Evolutionary conservation across 2,113 vertebrate species (phyloP), one percentile per base, ranked within the genome.

Genomic region (Chelonoidis abingdonii): DNA sequence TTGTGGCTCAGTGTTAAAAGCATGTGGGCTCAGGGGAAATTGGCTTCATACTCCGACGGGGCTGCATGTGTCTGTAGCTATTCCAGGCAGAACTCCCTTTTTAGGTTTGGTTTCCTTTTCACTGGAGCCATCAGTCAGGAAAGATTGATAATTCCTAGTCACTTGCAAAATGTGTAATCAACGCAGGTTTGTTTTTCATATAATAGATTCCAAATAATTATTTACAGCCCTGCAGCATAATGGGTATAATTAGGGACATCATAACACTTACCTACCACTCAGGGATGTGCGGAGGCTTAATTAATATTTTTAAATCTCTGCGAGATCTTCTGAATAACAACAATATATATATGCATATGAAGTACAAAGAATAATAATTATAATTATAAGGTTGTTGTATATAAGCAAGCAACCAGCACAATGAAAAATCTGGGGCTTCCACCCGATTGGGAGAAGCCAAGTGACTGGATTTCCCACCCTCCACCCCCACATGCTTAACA

Each of bases 251-350:
- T 97, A 97, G 69, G 91, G 83, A 7, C 27, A 2, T 57, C 92
- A 87, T 95, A 84, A 86, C 76, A 87, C 90, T 87, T 96, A 76
- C 90, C 10, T 10, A 80, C 88, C 83, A 83, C 86, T 84, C 87
- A 2, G 3, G 84, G 82, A 59, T 94, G 76, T 87, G 89, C 80
- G 62, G 56, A 82, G 72, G 76, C 91, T 92, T 95, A 94, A 97
- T 96, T 97, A 97, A 89, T 93, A 80, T 94, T 93, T 97, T 89
- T 91, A 91, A 87, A 93, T 95, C 41, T 80, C 81, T 95, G 78
- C 69, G 31, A 80, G 84, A 82, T 94, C 54, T 4, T 11, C 80
- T 11, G 4, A 83, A 83, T 89, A 52, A 84, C 83, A 59, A 19
- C 54, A 80, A 47, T 65, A 79, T 22, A 59, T 0, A 1, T 44